These are phyloP conservation scores for Donacobius atricapilla DNA, from an alignment of 2,113 vertebrate species.

Conservation along the genomic window DNA sequence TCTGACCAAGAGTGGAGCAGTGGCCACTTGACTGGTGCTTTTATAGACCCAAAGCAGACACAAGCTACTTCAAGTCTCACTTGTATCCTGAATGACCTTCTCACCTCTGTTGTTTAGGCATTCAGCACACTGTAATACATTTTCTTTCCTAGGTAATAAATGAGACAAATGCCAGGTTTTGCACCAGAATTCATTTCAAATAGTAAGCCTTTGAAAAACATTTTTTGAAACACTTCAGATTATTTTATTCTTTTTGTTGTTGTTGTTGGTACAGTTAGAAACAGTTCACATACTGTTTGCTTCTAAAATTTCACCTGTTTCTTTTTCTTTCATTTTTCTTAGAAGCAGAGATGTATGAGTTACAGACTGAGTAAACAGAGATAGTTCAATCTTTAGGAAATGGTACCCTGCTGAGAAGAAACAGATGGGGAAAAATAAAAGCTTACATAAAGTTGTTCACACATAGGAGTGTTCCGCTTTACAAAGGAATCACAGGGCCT, in stretches of 20 bases:
- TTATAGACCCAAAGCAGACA: neutral
- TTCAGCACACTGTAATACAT: neutral
- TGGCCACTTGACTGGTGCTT: neutral
- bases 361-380: neutral
- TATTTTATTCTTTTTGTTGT: neutral
- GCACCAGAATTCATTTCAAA: neutral
- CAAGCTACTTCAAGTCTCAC: neutral
- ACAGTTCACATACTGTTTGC: neutral
- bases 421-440: neutral
- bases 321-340: neutral
- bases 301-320: slow-evolving; percentile 41
- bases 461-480: neutral
- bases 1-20: neutral
- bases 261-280: neutral
- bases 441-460: neutral
- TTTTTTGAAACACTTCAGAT: neutral
- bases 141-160: neutral
- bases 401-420: neutral
- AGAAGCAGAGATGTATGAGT: neutral
- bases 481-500: neutral
- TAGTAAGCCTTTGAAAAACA: neutral
- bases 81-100: neutral
- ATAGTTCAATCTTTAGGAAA: neutral
- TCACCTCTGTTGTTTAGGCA: neutral
- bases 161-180: neutral